Evolutionary conservation across 2,113 vertebrate species (phyloP), one percentile per base, ranked within the genome.

Genomic region (Ciconia stormi): DNA sequence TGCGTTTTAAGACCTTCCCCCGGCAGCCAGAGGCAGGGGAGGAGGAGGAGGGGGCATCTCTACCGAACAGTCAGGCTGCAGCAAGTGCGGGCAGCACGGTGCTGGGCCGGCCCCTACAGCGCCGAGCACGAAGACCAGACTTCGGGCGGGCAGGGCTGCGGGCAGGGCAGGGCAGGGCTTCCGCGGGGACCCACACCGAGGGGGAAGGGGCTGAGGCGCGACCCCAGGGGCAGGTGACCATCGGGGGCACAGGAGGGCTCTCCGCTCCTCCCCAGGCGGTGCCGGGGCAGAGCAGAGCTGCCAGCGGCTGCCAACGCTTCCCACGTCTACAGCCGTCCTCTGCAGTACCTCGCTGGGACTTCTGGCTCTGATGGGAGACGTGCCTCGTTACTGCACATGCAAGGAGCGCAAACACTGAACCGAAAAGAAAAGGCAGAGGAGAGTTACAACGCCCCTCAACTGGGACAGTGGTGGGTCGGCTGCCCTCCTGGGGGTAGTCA

Each of bases 401-500:
- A 34, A n/a, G 32, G 38, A 50, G 5, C 1, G 1, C 46, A 6
- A 46, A 71, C 32, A 21, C 5, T 2, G 30, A 38, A 16, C 25
- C 8, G n/a, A 25, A 46, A 32, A 11, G 46, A 34, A 38, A 44
- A 66, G 42, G 25, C 22, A 42, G 25, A 56, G 62, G 4, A 16
- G 40, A 73, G 18, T 26, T 11, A 8, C 16, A 27, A 6, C 0
- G 5, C 16, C 17, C 40, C 40, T 87, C 34, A 12, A 0, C 9
- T 16, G 55, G 44, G 23, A 40, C 38, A 29, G 40, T 1, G 34
- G 25, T 0, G 5, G 62, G 59, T 15, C 17, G 8, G 4, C 36
- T 36, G 58, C 23, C 38, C 69, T 27, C 55, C 46, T 6, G 8
- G 34, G 19, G 7, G 7, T 17, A 52, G 13, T 47, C 53, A 19